Base-by-base conservation (phyloP, 2,797 vertebrate species). In the Acrossocheilus wenchowensis region DNA sequence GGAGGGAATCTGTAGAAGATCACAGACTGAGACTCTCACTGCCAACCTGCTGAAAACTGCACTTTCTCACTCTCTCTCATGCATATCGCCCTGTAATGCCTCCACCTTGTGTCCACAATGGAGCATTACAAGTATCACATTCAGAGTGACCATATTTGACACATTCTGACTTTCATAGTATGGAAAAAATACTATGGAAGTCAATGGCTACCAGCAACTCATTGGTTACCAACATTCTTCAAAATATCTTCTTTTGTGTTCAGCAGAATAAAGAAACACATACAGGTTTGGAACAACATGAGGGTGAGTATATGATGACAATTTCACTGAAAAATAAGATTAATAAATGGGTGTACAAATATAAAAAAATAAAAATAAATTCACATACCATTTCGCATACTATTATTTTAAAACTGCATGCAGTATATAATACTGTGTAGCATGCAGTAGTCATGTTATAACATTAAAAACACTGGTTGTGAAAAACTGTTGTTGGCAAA, bases 91-190 rank as follows among this genome's bases (percentile, higher is more conserved):
- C 62, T 91, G 85, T 93, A 93, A 89, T 94, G 93, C 91, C 95
- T 91, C 95, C 94, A 93, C 92, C 94, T 90, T 93, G 93, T 95
- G 95, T 93, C 9, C 4, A 52, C 1, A 82, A 10, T 6, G 2
- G 1, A 68, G 12, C 77, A 91, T 88, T 90, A 81, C 88, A 88
- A 23, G 2, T 2, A 4, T 5, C 21, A 57, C 2, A 39, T 57
- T 21, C 48, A 52, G 11, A 72, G 41, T 4, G 34, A 69, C 11
- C 15, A 68, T 41, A 34, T 34, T 34, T 26, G 1, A 62, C 11
- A 45, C 11, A 45, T 11, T 11, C 26, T 34, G 62, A 30, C 62
- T 14, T 66, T 15, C 26, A 64, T 12, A 64, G 26, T 64, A 64
- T 3, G 11, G 12, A 71, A 23, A 71, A 68, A 36, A 41, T 30